Conservation (phyloP, 1,140 invertebrate genomes). For the Conus betulinus region DNA sequence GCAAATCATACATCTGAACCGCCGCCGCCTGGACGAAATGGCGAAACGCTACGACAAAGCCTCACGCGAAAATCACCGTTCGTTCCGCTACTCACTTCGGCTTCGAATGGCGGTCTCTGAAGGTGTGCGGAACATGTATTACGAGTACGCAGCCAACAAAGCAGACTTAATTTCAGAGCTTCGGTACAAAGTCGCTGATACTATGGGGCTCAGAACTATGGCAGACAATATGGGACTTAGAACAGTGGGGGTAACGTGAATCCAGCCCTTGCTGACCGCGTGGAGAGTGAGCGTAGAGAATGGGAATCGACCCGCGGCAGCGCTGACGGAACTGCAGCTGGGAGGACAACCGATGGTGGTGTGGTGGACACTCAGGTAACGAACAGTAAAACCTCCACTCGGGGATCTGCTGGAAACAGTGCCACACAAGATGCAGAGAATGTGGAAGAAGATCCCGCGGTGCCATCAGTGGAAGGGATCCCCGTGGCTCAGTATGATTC, state of each 20-base stretch:
- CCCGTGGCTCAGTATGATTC: background rate
- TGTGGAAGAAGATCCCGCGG: background rate
- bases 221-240: background rate
- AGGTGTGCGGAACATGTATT: constrained; percentile 68
- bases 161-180: constrained; percentile 62
- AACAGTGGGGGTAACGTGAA: background rate
- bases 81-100: constrained; percentile 64
- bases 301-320: background rate
- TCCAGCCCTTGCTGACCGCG: background rate
- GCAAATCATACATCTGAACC: constrained; percentile 63
- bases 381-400: background rate
- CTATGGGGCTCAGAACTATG: constrained; percentile 30
- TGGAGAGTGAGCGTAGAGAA: background rate
- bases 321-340: background rate
- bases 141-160: constrained; percentile 63
- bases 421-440: background rate
- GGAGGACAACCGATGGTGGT: background rate
- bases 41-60: constrained; percentile 62
- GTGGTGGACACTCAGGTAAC: background rate
- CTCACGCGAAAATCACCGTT: constrained; percentile 55
- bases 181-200: constrained; percentile 46
- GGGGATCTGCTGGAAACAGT: background rate
- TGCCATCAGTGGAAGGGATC: background rate
- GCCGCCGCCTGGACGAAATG: constrained; percentile 56
- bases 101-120: constrained; percentile 64